Evolutionary conservation across 1,140 invertebrate genomes (phyloP).

Genomic region (Zaprionus ornatus): DNA sequence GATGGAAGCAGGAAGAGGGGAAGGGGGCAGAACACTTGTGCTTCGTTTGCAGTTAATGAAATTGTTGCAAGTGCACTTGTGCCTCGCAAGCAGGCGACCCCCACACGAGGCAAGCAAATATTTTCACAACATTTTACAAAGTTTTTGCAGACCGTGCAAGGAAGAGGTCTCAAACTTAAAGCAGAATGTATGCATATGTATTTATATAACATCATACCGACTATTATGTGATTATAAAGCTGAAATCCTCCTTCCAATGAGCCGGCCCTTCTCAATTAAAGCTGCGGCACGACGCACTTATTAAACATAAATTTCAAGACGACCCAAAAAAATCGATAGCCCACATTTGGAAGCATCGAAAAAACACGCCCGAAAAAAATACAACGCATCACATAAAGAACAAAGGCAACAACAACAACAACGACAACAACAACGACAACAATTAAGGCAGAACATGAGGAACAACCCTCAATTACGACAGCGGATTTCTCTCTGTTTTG

Average conservation of each 20-base stretch:
- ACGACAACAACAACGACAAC: constrained; percentile 59
- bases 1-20: constrained; percentile 2
- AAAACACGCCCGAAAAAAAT: constrained; percentile 38
- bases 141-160: background rate
- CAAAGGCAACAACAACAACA: constrained; percentile 61
- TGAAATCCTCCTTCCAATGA: background rate
- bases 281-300: constrained; percentile 1
- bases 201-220: background rate
- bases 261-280: constrained; percentile 13
- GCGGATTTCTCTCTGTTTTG: constrained; percentile 29
- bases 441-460: constrained; percentile 64
- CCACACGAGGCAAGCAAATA: constrained; percentile 14
- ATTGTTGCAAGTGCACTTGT: constrained; percentile 59
- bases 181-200: background rate
- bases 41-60: constrained; percentile 74
- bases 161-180: background rate
- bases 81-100: constrained; percentile 11
- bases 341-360: constrained; percentile 58
- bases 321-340: constrained; percentile 70
- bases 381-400: constrained; percentile 29
- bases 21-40: constrained; percentile 30
- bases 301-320: constrained; percentile 46
- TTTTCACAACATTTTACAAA: constrained; percentile 26
- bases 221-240: background rate
- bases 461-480: constrained; percentile 69